Evolutionary conservation across 2,113 vertebrate species (phyloP).

Genomic region (Varanus komodoensis): DNA sequence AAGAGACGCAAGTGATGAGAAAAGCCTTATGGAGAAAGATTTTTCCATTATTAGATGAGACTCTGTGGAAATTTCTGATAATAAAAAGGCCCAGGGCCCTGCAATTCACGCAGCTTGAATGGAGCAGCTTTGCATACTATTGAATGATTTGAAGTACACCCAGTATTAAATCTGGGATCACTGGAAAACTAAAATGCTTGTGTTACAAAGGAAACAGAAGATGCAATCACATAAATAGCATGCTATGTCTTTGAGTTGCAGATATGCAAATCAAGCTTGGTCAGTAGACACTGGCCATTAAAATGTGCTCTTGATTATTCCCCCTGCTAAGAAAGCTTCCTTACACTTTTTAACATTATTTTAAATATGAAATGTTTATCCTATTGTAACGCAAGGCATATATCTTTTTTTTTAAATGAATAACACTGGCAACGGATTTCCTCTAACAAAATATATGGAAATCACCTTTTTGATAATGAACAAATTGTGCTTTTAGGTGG

Average conservation of each 20-base stretch:
- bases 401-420: not conserved
- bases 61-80: not conserved
- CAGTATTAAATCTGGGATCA: not conserved
- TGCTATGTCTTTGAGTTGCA: not conserved
- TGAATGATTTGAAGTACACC: not conserved
- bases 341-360: conserved; percentile 3
- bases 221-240: not conserved
- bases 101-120: not conserved
- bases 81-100: not conserved
- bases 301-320: conserved; percentile 12
- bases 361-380: conserved; percentile 31
- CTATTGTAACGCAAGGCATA: not conserved
- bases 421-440: conserved; percentile 29
- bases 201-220: conserved; percentile 12
- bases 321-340: not conserved
- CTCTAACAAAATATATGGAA: conserved; percentile 9
- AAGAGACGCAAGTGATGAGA: conserved; percentile 1
- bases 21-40: not conserved
- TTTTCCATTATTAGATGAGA: not conserved
- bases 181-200: not conserved
- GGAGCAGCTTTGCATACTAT: not conserved
- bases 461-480: not conserved
- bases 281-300: not conserved
- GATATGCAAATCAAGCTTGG: not conserved
- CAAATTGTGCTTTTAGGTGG: conserved; percentile 28